Base-by-base conservation (phyloP, 2,797 vertebrate genomes). In the Premnoplex brunnescens region DNA sequence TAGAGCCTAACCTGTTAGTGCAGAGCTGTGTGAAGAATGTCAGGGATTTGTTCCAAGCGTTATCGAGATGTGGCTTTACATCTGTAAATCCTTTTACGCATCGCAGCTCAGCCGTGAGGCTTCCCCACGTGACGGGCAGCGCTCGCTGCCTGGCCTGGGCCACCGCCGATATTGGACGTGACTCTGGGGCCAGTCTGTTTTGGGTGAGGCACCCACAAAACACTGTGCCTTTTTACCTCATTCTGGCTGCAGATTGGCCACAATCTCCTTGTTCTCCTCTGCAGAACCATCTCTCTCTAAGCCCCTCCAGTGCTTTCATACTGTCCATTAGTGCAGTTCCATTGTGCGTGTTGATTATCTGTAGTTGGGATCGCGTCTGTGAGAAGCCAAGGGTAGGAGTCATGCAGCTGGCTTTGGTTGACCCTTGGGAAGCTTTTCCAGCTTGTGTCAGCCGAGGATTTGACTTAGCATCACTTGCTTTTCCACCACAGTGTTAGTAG, bases 1-100 rank as follows among this genome's bases (percentile, higher is more conserved):
- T 78, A 95, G 92, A 96, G 91, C 96, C 91, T 18, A 95, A 96
- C 92, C 97, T 85, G 95, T 96, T 95, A 95, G 95, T 85, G 95
- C 97, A 95, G 97, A 95, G 97, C 96, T 95, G 97, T 96, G 96
- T 94, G 95, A 93, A 52, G 95, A 92, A 96, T 96, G 96, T 88
- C 80, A 91, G 96, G 92, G 97, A 95, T 97, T 96, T 93, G 94
- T 97, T 97, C 96, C 97, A 34, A 73, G 90, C 88, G 66, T 88
- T 96, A 96, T 95, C 84, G 95, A 97, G 97, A 97, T 96, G 92
- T 67, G 79, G 93, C 91, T 97, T 96, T 96, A 96, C 96, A 96
- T 91, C 97, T 94, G 74, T 95, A 97, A 97, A 98, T 97, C 97
- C 96, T 96, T 97, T 97, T 97, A 95, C 76, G 93, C 97, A 90